These are phyloP conservation scores for Melanostigma gelatinosum DNA, from an alignment of 2,113 vertebrate genomes.

Conservation along the genomic window DNA sequence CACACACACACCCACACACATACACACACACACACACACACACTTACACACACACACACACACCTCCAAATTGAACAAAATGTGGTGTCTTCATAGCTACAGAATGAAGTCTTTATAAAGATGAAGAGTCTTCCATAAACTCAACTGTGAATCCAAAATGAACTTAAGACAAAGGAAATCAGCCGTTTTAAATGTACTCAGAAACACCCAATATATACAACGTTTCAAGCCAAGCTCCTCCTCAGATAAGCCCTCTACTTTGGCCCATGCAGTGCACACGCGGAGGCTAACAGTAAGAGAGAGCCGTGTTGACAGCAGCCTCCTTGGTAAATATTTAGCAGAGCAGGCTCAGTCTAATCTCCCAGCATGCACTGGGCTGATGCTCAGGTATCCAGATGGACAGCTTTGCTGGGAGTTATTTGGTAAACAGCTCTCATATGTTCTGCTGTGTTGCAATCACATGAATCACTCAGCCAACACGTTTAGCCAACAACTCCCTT, in stretches of 20 bases:
- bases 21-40: too few relatives aligned
- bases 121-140: background rate
- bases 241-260: background rate
- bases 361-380: slow-evolving; percentile 73
- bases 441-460: slow-evolving; percentile 73
- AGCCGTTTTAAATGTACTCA: background rate
- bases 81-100: slow-evolving; percentile 6
- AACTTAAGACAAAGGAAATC: background rate
- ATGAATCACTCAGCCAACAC: slow-evolving; percentile 32
- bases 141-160: background rate
- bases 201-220: background rate
- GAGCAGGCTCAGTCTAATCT: slow-evolving; percentile 68
- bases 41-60: too few relatives aligned
- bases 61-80: slow-evolving; percentile 1
- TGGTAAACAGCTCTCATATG: slow-evolving; percentile 78
- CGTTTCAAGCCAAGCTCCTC: background rate
- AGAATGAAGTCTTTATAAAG: background rate
- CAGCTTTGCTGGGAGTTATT: slow-evolving; percentile 68
- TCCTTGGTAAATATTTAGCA: slow-evolving; percentile 76
- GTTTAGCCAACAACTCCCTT: slow-evolving; percentile 10
- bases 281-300: slow-evolving; percentile 49
- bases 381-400: slow-evolving; percentile 72
- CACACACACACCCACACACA: too few relatives aligned
- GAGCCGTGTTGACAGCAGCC: slow-evolving; percentile 60
- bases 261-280: background rate